Evolutionary conservation across 2,113 vertebrate genomes (phyloP).

Genomic region (Sturnira hondurensis): DNA sequence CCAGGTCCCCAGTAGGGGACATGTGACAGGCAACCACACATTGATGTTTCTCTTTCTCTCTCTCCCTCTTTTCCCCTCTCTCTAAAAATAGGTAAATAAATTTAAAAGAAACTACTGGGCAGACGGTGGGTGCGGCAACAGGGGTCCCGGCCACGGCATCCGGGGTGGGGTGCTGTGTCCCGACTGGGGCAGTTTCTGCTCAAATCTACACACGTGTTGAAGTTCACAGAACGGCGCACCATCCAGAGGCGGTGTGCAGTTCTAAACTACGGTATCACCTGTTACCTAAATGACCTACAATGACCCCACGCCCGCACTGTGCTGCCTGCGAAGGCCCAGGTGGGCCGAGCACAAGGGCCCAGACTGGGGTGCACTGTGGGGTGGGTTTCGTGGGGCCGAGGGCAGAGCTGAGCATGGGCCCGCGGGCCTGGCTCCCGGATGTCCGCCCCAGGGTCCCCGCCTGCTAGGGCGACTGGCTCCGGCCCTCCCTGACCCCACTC

Average conservation of each 20-base stretch:
- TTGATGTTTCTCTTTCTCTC: no score
- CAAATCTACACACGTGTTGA: fast-evolving
- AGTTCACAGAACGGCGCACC: background rate
- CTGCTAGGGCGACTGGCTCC: slow-evolving; percentile 10
- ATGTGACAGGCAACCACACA: no score
- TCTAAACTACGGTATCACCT: no score
- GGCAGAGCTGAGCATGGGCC: background rate
- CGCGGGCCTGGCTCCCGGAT: fast-evolving
- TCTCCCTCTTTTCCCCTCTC: no score
- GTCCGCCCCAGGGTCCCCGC: background rate
- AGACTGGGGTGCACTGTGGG: fast-evolving
- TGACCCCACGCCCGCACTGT: fast-evolving
- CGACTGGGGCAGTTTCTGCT: fast-evolving
- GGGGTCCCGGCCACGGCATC: fast-evolving
- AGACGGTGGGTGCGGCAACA: fast-evolving
- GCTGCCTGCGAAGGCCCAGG: background rate
- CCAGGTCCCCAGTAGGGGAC: no score
- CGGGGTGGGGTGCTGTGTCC: background rate
- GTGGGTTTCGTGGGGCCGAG: background rate
- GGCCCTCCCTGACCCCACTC: background rate
- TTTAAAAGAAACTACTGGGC: no score
- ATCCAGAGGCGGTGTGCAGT: background rate
- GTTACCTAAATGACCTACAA: background rate
- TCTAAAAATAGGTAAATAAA: no score
- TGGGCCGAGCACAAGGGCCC: background rate